These are phyloP conservation scores for Ormyrus labotus DNA, from an alignment of 2,888 invertebrate species.

Conservation along the genomic window DNA sequence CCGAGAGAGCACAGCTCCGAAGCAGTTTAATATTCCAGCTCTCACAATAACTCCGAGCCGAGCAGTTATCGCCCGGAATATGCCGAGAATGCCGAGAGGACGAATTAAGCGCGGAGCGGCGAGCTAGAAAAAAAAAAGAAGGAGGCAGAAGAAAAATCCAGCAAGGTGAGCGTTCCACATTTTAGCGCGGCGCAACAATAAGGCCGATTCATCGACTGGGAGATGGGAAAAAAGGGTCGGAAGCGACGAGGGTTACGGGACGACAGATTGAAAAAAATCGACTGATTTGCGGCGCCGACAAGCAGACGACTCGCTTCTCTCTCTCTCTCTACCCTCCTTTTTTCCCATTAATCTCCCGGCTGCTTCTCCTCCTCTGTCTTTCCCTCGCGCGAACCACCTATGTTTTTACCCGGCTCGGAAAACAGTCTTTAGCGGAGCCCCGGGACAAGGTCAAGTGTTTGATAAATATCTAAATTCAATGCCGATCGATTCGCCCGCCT, in stretches of 20 bases:
- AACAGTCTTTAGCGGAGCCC: not conserved
- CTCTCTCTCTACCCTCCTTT: not conserved
- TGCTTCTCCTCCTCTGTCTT: not conserved
- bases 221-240: not conserved
- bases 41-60: no score
- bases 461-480: conserved; percentile 24
- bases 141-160: not conserved
- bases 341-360: conserved; percentile 38
- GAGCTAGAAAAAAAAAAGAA: conserved; percentile 1
- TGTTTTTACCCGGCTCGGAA: not conserved
- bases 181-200: conserved; percentile 31
- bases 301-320: not conserved
- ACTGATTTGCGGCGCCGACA: conserved; percentile 43
- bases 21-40: not conserved
- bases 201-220: conserved; percentile 31
- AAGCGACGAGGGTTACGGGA: conserved; percentile 37
- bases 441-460: not conserved
- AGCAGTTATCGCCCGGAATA: conserved; percentile 11
- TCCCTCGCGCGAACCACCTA: not conserved
- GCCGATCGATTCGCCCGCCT: not conserved
- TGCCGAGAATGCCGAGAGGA: conserved; percentile 3
- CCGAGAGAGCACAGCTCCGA: no score
- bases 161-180: conserved; percentile 11
- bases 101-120: conserved; percentile 7
- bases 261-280: conserved; percentile 49